Evolutionary conservation across 2,888 invertebrate genomes (phyloP).

Genomic region (Heliconius ismenius): DNA sequence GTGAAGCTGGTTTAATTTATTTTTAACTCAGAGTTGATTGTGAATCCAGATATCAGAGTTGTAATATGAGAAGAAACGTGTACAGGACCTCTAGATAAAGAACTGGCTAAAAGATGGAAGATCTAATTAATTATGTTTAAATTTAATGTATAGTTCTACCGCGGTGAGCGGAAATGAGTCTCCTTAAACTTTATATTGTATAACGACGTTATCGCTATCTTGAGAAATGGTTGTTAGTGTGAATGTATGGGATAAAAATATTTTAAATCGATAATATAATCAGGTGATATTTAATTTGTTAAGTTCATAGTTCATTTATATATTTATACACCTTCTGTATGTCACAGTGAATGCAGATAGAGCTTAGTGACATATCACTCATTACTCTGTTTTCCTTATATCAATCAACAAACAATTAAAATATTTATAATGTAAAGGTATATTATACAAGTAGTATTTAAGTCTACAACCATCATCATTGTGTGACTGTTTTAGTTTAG

Average conservation of each 20-base stretch:
- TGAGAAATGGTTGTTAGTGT: constrained; percentile 22
- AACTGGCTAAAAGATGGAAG: constrained; percentile 20
- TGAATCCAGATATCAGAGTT: constrained; percentile 27
- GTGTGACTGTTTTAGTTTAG: too few relatives aligned
- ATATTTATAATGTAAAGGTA: neutral
- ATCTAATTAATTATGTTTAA: constrained; percentile 29
- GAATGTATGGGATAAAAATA: constrained; percentile 10
- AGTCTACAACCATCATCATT: neutral
- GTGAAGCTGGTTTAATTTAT: too few relatives aligned
- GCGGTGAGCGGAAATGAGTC: constrained; percentile 27
- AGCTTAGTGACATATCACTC: too few relatives aligned
- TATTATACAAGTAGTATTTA: neutral
- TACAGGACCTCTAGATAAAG: constrained; percentile 21
- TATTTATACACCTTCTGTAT: neutral
- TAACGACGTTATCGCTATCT: constrained; percentile 26
- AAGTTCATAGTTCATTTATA: too few relatives aligned
- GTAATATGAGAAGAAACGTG: constrained; percentile 34
- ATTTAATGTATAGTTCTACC: constrained; percentile 14
- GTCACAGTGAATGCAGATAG: too few relatives aligned
- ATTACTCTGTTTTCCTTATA: neutral
- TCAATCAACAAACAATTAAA: neutral
- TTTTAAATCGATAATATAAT: neutral
- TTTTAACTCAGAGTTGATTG: constrained; percentile 41
- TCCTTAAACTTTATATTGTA: constrained; percentile 26
- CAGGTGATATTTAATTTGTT: neutral